Evolutionary conservation across 2,113 vertebrate genomes (phyloP), one percentile per base, ranked within the genome.

Genomic region (Chaenogobius annularis): DNA sequence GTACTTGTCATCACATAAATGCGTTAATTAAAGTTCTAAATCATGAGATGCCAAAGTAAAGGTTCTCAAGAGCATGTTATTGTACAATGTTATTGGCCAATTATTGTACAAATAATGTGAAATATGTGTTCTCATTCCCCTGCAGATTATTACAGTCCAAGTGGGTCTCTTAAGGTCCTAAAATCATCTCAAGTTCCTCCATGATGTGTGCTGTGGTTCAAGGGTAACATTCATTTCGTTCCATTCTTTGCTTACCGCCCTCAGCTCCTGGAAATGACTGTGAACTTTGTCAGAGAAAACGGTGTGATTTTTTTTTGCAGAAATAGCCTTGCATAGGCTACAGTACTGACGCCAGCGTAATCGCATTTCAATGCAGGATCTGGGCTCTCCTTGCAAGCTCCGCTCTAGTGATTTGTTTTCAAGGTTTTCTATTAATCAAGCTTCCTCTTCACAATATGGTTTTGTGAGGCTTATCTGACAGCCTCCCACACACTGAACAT

Each of bases 351-450:
- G 37, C 43, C 15, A 64, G 62, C 5, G 0, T 74, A 47, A 66
- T 69, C 64, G 81, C 35, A 59, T 80, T 50, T 76, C 67, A 48
- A 55, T 67, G 70, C 20, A 55, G 43, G 20, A 22, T 72, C 70
- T 35, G 35, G 72, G 71, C 69, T 66, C 52, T 63, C 35, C 40
- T n/a, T 19, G 31, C 61, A 2, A 12, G 61, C 61, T 63, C 35
- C 10, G 17, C 35, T 63, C 61, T 43, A 63, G 35, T 63, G 61
- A 40, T 63, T 63, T 63, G 61, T 65, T 59, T 19, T 64, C 68
- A 75, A 82, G 68, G 77, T 76, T 78, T 12, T 56, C 31, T 62
- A 37, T 79, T 61, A 79, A 69, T 85, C 66, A 68, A 52, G 43
- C 65, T 77, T 37, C 20, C 31, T 43, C 13, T n/a, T 75, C 67